phyloP scores from a whole-genome alignment of 2,113 vertebrate species.

The Chiloscyllium plagiosum region DNA sequence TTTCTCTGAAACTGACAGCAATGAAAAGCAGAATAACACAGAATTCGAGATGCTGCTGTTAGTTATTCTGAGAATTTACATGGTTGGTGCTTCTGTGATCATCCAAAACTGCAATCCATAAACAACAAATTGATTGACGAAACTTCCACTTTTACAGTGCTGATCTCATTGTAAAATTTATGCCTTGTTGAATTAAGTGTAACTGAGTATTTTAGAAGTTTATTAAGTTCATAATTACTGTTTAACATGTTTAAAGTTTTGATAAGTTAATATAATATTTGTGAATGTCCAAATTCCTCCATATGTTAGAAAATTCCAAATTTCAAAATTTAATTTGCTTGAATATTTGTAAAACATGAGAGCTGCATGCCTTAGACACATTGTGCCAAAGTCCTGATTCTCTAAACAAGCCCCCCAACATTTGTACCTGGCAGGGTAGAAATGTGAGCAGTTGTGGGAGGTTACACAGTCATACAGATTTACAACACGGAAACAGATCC shows the following conservation, averaged over 20 bases:
- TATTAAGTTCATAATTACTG: background rate
- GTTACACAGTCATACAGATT: no score
- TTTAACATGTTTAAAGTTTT: background rate
- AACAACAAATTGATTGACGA: background rate
- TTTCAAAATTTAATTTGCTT: no score
- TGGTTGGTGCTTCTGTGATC: background rate
- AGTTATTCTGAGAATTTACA: background rate
- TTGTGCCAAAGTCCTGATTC: no score
- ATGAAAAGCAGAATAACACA: background rate
- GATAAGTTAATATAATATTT: background rate
- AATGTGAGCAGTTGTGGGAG: no score
- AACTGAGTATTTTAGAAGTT: background rate
- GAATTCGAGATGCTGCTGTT: background rate
- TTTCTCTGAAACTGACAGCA: background rate
- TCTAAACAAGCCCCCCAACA: no score
- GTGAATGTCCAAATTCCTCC: background rate
- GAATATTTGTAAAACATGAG: no score
- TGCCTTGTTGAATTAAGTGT: background rate
- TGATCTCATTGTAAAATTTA: background rate
- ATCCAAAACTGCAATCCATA: background rate
- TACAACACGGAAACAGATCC: no score
- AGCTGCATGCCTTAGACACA: no score
- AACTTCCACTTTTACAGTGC: background rate
- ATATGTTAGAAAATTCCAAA: background rate
- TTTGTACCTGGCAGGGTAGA: no score